Evolutionary conservation across 2,113 vertebrate genomes (phyloP), one percentile per base, ranked within the genome.

Genomic region (Pterocles gutturalis): DNA sequence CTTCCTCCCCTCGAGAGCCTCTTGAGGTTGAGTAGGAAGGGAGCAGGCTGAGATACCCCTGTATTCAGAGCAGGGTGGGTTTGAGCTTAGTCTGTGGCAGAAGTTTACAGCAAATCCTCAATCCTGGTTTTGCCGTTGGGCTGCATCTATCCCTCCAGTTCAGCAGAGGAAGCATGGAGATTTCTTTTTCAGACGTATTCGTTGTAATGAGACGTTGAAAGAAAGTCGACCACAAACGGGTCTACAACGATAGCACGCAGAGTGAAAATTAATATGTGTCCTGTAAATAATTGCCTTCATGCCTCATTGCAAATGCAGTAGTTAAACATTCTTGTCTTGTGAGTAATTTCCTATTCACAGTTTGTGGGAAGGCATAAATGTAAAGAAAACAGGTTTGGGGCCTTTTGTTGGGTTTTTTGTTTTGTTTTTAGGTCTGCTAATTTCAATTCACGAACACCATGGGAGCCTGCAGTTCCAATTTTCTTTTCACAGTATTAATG

Each of bases 401-500:
- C 70, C 49, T 87, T 96, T 89, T 94, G 84, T 89, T 88, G 15
- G 4, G 3, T 51, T 75, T 91, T 94, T 80, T 79, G 36, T 80
- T 90, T 96, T 95, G 83, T 66, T 95, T 92, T 96, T 71, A 72
- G 83, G 45, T 84, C 45, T 83, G 70, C 83, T 98, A 98, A 97
- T 98, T 98, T 98, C 97, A 98, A 98, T 98, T 98, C 97, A 91
- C 75, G 25, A 93, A 94, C 98, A 94, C 98, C 48, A n/a, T 70
- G 58, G 97, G 97, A 97, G 82, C 29, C 93, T 92, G 83, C 90
- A 96, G 55, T 97, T 98, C 94, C 97, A 98, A 97, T 98, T 98
- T 98, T 98, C 97, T 98, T 98, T 98, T 98, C 92, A 96, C 95
- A 96, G 91, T 93, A 95, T 97, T 98, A 97, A 98, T 97, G 96